These are phyloP conservation scores for Malacoraja senta DNA, from an alignment of 2,797 vertebrate species.

Conservation along the genomic window DNA sequence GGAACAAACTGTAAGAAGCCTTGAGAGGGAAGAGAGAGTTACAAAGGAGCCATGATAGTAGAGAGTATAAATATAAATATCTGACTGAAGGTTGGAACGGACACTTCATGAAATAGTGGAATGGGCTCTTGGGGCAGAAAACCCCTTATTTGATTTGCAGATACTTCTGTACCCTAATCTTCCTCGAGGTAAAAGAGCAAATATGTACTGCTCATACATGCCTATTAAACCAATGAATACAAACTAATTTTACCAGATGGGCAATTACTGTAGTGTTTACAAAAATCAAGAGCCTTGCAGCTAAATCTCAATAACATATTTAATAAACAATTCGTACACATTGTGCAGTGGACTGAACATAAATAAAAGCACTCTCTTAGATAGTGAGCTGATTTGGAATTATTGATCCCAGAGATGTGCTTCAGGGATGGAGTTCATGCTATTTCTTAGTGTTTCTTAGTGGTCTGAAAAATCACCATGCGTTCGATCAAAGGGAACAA, in stretches of 20 bases:
- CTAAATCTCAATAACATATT: not conserved
- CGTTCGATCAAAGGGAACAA: not conserved
- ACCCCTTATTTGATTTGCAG: not conserved
- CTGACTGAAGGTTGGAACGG: not conserved
- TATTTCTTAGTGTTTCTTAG: not conserved
- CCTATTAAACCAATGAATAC: not conserved
- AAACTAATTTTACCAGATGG: not conserved
- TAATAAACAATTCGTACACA: not conserved
- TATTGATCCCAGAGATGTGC: not conserved
- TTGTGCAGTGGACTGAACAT: not conserved
- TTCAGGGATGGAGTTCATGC: not conserved
- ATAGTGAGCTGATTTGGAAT: not conserved
- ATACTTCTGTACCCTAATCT: not conserved
- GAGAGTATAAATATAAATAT: not conserved
- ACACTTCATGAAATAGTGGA: not conserved
- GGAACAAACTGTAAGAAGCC: not conserved
- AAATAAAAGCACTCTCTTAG: not conserved
- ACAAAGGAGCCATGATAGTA: not conserved
- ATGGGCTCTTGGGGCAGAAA: not conserved
- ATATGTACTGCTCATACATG: not conserved
- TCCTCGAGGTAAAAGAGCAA: not conserved
- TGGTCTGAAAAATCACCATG: not conserved
- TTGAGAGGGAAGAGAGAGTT: not conserved
- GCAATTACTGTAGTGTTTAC: not conserved
- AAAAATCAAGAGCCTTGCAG: not conserved